Base-by-base conservation (phyloP, 2,888 invertebrate species). In the Catocala nupta region DNA sequence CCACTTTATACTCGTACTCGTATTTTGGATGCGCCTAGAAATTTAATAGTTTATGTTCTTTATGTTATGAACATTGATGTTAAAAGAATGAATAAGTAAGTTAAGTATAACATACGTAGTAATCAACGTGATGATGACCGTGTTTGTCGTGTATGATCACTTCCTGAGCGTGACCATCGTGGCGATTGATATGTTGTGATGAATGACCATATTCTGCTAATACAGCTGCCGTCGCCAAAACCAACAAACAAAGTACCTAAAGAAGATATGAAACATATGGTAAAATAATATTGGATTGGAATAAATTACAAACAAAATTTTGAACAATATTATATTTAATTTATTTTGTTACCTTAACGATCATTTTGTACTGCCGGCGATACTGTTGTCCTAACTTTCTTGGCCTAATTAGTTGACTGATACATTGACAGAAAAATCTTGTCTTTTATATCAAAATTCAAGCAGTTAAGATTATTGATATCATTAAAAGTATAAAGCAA, bases 1-100 rank as follows among this genome's bases (percentile, higher is more conserved):
- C 81, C 34, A 94, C 93, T 56, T 90, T 89, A 78, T 93, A 93
- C 71, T 86, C 89, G 77, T 90, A 92, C 51, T 81, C 78, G 67
- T 84, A 84, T 57, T 83, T 83, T 7, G 83, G 80, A 54, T 80
- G 73, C 7, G 81, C 72, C 84, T 85, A 54, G 44, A 53, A 58
- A 33, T 5, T 12, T 44, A 1, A 13, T 6, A 16, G 16, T 16
- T 7, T 25, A 43, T 8, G 6, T 39, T 39, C 10, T 39, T 10
- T 39, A 1, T 10, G 39, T 39, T 9, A 39, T 39, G 10, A 7
- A 39, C 10, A 39, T 39, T 39, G 39, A 1, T n/a, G 10, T n/a
- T 11, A 2, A 43, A 3, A 25, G 25, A 25, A 25, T 25, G 1
- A 25, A 25, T 25, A 25, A 25, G 25, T 25, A 25, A 25, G 25